Conservation (phyloP, 2,888 invertebrate genomes). For the Tinea pellionella region DNA sequence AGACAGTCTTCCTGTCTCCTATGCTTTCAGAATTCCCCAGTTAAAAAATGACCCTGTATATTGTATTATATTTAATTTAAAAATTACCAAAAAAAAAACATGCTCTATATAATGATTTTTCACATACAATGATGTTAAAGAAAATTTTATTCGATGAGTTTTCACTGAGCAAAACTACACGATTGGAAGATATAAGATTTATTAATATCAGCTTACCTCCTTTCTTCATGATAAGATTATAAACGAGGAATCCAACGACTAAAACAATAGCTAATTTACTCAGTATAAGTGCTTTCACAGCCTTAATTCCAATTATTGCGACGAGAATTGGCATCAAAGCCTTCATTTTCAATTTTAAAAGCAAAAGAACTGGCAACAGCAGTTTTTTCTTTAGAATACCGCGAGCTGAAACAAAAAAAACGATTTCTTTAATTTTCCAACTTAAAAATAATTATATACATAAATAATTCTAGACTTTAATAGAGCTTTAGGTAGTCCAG, state of each 20-base stretch:
- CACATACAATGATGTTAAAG: no score
- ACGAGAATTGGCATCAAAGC: conserved; percentile 86
- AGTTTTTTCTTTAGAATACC: conserved; percentile 87
- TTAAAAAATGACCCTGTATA: no score
- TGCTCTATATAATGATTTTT: no score
- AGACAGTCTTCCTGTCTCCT: no score
- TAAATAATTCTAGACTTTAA: no score
- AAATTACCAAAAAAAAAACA: no score
- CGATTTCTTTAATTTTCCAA: background rate
- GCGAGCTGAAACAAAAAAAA: conserved; percentile 68
- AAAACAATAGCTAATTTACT: conserved; percentile 86
- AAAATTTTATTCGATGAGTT: no score
- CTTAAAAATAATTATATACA: no score
- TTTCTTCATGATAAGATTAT: conserved; percentile 78
- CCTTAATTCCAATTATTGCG: conserved; percentile 82
- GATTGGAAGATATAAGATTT: background rate
- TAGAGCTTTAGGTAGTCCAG: no score
- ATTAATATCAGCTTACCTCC: conserved; percentile 63
- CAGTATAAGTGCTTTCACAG: conserved; percentile 84
- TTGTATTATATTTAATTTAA: background rate
- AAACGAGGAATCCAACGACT: conserved; percentile 83
- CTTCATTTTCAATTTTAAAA: conserved; percentile 86
- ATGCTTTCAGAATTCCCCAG: no score
- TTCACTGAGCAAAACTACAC: no score
- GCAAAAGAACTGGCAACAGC: conserved; percentile 79